Evolutionary conservation across 2,113 vertebrate species (phyloP), one percentile per base, ranked within the genome.

Genomic region (Phrynocephalus versicolor): DNA sequence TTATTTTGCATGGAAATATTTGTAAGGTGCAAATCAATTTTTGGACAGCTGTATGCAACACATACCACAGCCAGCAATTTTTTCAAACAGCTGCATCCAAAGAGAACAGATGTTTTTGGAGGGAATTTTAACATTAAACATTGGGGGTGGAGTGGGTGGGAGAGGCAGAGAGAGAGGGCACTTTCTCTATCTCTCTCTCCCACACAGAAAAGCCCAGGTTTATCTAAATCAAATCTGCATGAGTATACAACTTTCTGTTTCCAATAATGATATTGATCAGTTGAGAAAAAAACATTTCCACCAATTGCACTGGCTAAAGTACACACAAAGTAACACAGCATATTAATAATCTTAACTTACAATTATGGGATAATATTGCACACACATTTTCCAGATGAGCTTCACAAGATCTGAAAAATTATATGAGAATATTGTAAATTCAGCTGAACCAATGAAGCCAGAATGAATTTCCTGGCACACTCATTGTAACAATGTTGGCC

Each of bases 1-100:
- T 81, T 39, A 75, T 85, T 91, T 88, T 89, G 12, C 55, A 45
- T 67, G 12, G 57, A 70, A 91, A 84, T 92, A 80, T 75, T 84
- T 89, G 35, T 78, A 81, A 92, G 30, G 18, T 83, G 72, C 84
- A 82, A 88, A 89, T 67, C 37, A 76, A 7, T 67, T 88, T 84
- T 82, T 0, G 2, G 73, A 55, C 1, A 0, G 55, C 23, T 73
- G 39, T 87, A 88, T 35, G 62, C 4, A 8, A 16, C 60, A 77
- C 41, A n/a, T 14, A 70, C 30, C 35, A 30, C 75, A 84, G 83
- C 75, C 70, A 85, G 25, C 0, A 0, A 37, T 70, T 82, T 76
- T n/a, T 75, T 75, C 51, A 70, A 62, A 41, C 60, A 82, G 45
- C 55, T 45, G 13, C 12, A 8, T 9, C 4, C n/a, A 72, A 39